These are phyloP conservation scores for Tapera naevia DNA, from an alignment of 2,797 vertebrate genomes.

Conservation along the genomic window DNA sequence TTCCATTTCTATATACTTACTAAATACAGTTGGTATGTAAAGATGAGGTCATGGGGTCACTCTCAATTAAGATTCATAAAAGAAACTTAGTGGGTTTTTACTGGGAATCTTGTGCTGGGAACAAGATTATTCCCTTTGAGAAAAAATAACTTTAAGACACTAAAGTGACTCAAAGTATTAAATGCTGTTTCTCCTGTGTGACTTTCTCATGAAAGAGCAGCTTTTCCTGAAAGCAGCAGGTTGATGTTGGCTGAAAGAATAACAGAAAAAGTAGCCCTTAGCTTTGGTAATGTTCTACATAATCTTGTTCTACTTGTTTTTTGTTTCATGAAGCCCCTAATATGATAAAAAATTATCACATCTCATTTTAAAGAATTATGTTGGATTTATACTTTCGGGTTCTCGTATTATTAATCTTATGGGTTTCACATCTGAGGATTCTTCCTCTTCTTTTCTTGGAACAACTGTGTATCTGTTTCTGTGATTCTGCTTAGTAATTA, in stretches of 20 bases:
- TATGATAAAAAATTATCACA: neutral
- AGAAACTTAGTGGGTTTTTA: neutral
- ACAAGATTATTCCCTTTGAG: neutral
- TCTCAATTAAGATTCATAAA: neutral
- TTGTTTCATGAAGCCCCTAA: neutral
- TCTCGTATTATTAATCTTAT: neutral
- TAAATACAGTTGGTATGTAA: neutral
- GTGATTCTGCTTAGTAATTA: neutral
- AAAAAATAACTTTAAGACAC: neutral
- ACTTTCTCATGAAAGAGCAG: neutral
- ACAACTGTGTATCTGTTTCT: neutral
- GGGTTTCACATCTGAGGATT: neutral
- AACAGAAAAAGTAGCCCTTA: neutral
- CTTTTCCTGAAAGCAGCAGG: neutral
- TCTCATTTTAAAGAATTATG: neutral
- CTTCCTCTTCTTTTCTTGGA: neutral
- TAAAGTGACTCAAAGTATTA: neutral
- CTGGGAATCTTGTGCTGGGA: neutral
- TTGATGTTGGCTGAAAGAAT: neutral
- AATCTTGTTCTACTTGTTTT: neutral
- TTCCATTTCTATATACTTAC: neutral
- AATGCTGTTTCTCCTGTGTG: neutral
- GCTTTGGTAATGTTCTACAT: neutral
- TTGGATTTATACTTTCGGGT: neutral
- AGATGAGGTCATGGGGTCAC: neutral